These are phyloP conservation scores for Drosophila prolongata DNA, from an alignment of 2,888 invertebrate genomes.

Conservation along the genomic window DNA sequence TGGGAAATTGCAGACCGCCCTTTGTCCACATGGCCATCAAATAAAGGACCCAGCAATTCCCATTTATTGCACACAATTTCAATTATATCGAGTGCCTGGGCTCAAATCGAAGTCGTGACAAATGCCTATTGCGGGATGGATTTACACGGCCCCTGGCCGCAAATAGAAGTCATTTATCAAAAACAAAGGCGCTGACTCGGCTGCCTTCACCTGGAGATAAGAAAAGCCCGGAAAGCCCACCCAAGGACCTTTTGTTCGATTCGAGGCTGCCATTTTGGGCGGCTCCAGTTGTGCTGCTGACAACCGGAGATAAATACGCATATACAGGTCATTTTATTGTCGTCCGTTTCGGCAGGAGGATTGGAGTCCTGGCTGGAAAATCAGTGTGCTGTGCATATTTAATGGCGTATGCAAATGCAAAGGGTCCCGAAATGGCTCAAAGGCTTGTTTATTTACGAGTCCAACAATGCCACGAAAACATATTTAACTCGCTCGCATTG, in stretches of 20 bases:
- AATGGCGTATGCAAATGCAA: slow-evolving; percentile 77
- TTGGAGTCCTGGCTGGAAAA: slow-evolving; percentile 38
- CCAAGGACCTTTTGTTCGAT: slow-evolving; percentile 51
- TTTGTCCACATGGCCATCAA: slow-evolving; percentile 29
- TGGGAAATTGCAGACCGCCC: slow-evolving; percentile 25
- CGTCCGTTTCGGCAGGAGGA: slow-evolving; percentile 36
- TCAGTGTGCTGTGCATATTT: slow-evolving; percentile 72
- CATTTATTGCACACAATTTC: slow-evolving; percentile 55
- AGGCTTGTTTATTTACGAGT: slow-evolving; percentile 69
- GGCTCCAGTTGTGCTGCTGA: slow-evolving; percentile 60
- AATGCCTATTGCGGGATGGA: slow-evolving; percentile 68
- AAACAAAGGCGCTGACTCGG: slow-evolving; percentile 63
- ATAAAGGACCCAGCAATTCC: slow-evolving; percentile 41
- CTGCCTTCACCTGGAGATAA: slow-evolving; percentile 57
- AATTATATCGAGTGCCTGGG: slow-evolving; percentile 50
- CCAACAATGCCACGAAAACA: slow-evolving; percentile 57
- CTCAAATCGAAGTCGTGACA: slow-evolving; percentile 61
- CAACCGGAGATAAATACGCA: slow-evolving; percentile 51
- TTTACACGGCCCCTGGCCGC: slow-evolving; percentile 55
- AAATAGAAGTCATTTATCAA: slow-evolving; percentile 67
- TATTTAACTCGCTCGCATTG: slow-evolving; percentile 41
- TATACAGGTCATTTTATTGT: slow-evolving; percentile 70
- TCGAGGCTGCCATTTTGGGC: slow-evolving; percentile 56
- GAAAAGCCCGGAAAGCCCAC: slow-evolving; percentile 44
- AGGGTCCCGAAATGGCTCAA: slow-evolving; percentile 51